Base-by-base conservation (phyloP, 2,113 vertebrate species). In the Amphiprion ocellaris region DNA sequence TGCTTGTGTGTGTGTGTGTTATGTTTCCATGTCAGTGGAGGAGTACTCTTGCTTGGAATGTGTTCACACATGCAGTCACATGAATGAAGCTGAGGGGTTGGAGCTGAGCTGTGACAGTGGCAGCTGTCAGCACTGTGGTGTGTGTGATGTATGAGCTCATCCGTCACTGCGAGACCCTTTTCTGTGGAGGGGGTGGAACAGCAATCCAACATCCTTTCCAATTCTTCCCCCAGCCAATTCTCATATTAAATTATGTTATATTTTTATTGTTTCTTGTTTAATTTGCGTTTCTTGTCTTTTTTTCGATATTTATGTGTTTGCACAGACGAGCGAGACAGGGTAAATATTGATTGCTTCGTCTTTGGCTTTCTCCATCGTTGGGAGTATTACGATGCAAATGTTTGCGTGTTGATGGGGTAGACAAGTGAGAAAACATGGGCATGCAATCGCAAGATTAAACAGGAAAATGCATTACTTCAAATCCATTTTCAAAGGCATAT, bases 91-190 rank as follows among this genome's bases (percentile, higher is more conserved):
- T 16, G 73, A 66, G 74, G 55, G 87, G 87, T 87, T 63, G 79
- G 72, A 85, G 82, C 86, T 92, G 87, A 92, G 71, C 77, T 75
- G 82, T 30, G 67, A 86, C 92, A 90, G 77, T 84, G 88, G 88
- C 90, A 91, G 91, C 90, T 93, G 94, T 94, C 93, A 92, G 70
- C 75, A 66, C 67, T 66, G 78, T 82, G 87, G 77, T 80, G 86
- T 79, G 71, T 84, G 73, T 92, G 92, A 94, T 94, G 84, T 88
- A 93, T 85, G 90, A 83, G 87, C 82, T 92, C 90, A 91, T 90
- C 88, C 41, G 76, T 91, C 88, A 86, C 73, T 46, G 80, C 39
- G 41, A 71, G 69, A 46, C 73, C 74, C 28, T 60, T 41, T 75
- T 78, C 77, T 68, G 79, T 69, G 53, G 71, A 66, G 77, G 61